Evolutionary conservation across 2,113 vertebrate species (phyloP), one percentile per base, ranked within the genome.

Genomic region (Callocephalon fimbriatum): DNA sequence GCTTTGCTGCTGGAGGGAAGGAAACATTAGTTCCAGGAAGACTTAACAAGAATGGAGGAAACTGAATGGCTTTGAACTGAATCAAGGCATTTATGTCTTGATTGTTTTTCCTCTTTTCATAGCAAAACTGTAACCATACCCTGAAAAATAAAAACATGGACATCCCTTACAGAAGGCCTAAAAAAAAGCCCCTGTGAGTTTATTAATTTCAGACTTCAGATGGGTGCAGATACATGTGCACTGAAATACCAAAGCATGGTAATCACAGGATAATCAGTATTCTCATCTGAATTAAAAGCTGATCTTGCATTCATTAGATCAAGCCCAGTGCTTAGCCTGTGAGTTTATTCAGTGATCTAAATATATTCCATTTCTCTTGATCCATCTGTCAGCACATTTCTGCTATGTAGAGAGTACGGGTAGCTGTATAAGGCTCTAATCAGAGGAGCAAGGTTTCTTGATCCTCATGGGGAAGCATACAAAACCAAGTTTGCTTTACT

Each of bases 201-300:
- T 61, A 38, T 76, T 82, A 88, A 42, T 87, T 94, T 88, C 68
- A 76, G 80, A 73, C 38, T 75, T 83, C 40, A 90, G 32, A 31
- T 88, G 59, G 45, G 80, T 92, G 25, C 42, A 74, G 54, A 70
- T 47, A 40, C 16, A 53, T 32, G 13, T 23, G 5, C 15, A 15
- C 29, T 70, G 54, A 89, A 91, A 93, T 83, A 79, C 35, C n/a
- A 21, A 82, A 91, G 54, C 44, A 20, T n/a, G 48, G 62, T 62
- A 94, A 93, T 73, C 67, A 83, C 67, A 40, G 90, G 12, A 45
- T 88, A 94, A 93, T 95, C 88, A 93, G 92, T 80, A 90, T 82
- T 86, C 90, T 94, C 59, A 88, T 83, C 88, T 93, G 90, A 72
- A 77, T 96, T 91, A 93, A 87, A 73, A 91, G 62, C 73, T 93